These are phyloP conservation scores for Pollenia labialis DNA, from an alignment of 2,888 invertebrate species.

Conservation along the genomic window DNA sequence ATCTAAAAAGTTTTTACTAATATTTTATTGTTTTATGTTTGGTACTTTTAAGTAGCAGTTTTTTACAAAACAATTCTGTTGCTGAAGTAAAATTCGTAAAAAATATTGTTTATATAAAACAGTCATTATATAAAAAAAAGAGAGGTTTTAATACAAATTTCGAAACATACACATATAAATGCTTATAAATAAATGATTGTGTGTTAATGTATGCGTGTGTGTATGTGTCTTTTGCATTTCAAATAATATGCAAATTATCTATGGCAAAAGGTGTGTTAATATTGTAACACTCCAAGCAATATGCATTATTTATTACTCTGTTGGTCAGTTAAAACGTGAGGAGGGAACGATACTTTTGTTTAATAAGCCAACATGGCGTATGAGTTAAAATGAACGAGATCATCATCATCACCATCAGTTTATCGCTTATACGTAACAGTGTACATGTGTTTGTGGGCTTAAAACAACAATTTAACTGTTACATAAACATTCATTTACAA, in stretches of 20 bases:
- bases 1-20: not conserved
- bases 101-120: not conserved
- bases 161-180: constrained; percentile 22
- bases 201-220: constrained; percentile 2
- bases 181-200: constrained; percentile 49
- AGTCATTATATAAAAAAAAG: constrained; percentile 7
- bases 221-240: constrained; percentile 41
- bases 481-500: not conserved
- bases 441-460: constrained; percentile 1
- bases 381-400: constrained; percentile 30
- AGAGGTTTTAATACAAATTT: constrained; percentile 21
- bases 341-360: constrained; percentile 20
- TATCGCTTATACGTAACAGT: constrained; percentile 39
- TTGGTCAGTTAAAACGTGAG: constrained; percentile 30
- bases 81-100: not conserved
- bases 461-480: constrained; percentile 34
- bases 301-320: constrained; percentile 61
- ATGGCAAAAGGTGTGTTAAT: constrained; percentile 62
- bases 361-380: constrained; percentile 51
- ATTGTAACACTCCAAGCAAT: constrained; percentile 56
- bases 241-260: constrained; percentile 64
- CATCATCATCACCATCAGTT: constrained; percentile 21
- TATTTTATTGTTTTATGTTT: constrained; percentile 14
- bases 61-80: constrained; percentile 20
- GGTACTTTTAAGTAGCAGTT: constrained; percentile 46